Evolutionary conservation across 2,113 vertebrate species (phyloP).

Genomic region (Anarhynchus alexandrinus): DNA sequence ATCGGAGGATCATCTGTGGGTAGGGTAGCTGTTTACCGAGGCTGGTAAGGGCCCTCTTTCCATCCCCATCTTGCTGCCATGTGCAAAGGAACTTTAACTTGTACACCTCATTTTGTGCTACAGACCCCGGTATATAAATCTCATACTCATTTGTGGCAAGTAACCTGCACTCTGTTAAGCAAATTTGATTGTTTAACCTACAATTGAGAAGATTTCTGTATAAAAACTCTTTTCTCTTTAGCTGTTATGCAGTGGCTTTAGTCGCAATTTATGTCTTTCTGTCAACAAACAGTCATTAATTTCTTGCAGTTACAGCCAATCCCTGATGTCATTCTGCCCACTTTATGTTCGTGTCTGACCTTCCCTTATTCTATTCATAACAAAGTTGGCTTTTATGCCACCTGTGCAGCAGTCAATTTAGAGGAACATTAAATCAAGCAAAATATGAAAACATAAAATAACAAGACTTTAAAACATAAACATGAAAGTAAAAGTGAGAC

Average conservation of each 20-base stretch:
- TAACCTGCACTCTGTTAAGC: neutral
- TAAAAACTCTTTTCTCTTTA: constrained; percentile 58
- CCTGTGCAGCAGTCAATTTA: constrained; percentile 1
- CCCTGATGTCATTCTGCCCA: constrained; percentile 52
- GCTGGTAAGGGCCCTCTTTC: neutral
- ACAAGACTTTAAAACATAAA: neutral
- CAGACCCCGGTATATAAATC: constrained; percentile 11
- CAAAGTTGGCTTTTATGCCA: neutral
- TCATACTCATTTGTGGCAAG: constrained; percentile 39
- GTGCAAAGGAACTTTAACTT: neutral
- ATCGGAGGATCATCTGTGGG: neutral
- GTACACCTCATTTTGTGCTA: neutral
- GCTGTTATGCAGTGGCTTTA: neutral
- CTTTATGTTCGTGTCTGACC: constrained; percentile 44
- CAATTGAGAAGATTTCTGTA: constrained; percentile 15
- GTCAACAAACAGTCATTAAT: constrained; percentile 65
- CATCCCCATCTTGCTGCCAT: neutral
- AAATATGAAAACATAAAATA: constrained; percentile 25
- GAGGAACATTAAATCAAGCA: neutral
- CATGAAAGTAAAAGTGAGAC: neutral
- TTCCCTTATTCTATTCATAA: constrained; percentile 56
- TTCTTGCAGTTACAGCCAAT: constrained; percentile 40
- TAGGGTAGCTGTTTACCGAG: neutral
- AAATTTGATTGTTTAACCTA: constrained; percentile 59
- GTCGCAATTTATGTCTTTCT: constrained; percentile 23